Evolutionary conservation across 2,797 vertebrate genomes (phyloP).

Genomic region (Myotis myotis): DNA sequence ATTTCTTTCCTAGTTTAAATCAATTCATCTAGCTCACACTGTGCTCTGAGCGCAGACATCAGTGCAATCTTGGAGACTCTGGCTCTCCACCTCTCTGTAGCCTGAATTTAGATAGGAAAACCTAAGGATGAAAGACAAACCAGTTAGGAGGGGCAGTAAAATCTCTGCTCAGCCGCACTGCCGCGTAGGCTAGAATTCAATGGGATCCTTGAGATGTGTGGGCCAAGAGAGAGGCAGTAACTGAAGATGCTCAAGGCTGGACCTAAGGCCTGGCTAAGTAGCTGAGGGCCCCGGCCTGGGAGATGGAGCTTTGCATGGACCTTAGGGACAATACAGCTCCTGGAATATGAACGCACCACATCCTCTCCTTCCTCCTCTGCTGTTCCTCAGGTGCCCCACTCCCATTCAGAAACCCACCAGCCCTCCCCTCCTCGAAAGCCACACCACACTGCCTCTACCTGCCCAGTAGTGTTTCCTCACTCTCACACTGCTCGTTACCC

Average conservation of each 20-base stretch:
- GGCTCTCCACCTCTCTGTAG: constrained; percentile 8
- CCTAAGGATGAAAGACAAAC: not conserved
- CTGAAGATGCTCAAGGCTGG: not conserved
- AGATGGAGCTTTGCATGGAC: not conserved
- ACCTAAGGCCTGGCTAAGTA: not conserved
- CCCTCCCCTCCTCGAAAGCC: not conserved
- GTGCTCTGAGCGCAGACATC: not conserved
- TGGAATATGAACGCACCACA: accelerated
- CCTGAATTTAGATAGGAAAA: not conserved
- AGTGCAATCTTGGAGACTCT: not conserved
- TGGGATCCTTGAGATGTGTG: not conserved
- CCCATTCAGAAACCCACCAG: not conserved
- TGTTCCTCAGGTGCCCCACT: not conserved
- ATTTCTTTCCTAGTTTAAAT: constrained; percentile 49
- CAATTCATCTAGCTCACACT: not conserved
- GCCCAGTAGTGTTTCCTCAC: accelerated
- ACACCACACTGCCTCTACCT: not conserved
- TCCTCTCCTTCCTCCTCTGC: not conserved
- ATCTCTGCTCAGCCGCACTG: not conserved
- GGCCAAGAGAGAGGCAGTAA: not conserved
- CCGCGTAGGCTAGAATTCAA: not conserved
- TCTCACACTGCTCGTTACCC: not conserved
- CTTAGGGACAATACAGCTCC: not conserved
- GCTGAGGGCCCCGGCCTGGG: not conserved
- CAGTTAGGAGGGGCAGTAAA: not conserved